Evolutionary conservation across 2,113 vertebrate species (phyloP).

Genomic region (Ailuropoda melanoleuca): DNA sequence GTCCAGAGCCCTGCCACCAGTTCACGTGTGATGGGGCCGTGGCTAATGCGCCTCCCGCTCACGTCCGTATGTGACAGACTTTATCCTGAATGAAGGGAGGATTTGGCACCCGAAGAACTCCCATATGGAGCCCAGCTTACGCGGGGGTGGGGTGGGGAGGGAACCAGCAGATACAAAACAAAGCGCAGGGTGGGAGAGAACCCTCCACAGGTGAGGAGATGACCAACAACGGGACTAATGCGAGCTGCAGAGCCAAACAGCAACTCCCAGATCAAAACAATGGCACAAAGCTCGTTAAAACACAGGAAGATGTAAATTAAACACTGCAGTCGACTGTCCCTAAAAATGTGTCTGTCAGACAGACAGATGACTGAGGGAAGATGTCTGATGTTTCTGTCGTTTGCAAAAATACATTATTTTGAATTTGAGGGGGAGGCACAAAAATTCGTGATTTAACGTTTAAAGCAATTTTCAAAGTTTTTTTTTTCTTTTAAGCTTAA

Average conservation of each 20-base stretch:
- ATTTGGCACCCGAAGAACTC: neutral
- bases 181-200: neutral
- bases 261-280: conserved; percentile 26
- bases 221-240: neutral
- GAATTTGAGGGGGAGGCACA: conserved; percentile 74
- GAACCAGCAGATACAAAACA: neutral
- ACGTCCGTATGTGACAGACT: neutral
- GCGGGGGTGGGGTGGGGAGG: neutral
- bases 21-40: neutral
- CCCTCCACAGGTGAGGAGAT: neutral
- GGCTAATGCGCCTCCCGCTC: neutral
- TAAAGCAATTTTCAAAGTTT: conserved; percentile 55
- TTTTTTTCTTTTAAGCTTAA: conserved; percentile 26
- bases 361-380: conserved; percentile 82
- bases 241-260: neutral
- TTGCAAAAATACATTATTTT: conserved; percentile 69
- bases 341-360: conserved; percentile 74
- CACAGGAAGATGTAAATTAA: conserved; percentile 55
- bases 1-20: conserved; percentile 5
- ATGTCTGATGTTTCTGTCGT: conserved; percentile 71
- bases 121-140: conserved; percentile 30
- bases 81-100: neutral
- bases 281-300: neutral
- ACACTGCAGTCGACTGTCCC: conserved; percentile 65
- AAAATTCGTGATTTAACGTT: conserved; percentile 64